Conservation (phyloP, 2,888 invertebrate species). For the Melieria omissa region DNA sequence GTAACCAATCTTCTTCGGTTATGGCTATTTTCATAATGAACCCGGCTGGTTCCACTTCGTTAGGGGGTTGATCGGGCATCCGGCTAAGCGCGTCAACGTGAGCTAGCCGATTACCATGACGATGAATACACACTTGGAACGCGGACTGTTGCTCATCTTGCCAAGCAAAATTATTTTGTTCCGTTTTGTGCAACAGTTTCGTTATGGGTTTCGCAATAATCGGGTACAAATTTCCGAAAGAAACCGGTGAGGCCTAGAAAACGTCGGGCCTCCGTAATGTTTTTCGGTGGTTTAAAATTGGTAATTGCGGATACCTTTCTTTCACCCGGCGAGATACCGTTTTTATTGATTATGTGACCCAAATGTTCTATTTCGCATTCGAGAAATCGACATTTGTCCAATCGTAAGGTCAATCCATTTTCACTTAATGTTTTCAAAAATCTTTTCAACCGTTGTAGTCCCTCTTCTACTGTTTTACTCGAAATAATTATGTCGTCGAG, state of each 20-base stretch:
- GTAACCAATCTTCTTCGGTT: slow-evolving; percentile 29
- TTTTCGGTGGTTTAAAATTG: slow-evolving; percentile 33
- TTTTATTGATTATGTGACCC: slow-evolving; percentile 3
- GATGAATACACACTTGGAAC: slow-evolving; percentile 16
- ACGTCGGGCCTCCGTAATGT: slow-evolving; percentile 26
- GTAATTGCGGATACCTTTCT: slow-evolving; percentile 32
- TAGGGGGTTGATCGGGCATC: slow-evolving; percentile 17
- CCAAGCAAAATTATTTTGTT: slow-evolving; percentile 9
- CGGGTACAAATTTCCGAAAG: slow-evolving; percentile 36
- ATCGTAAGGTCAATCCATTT: slow-evolving; percentile 27
- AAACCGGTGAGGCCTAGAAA: slow-evolving; percentile 38
- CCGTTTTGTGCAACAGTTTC: slow-evolving; percentile 32
- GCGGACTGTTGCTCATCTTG: not conserved
- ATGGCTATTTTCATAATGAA: slow-evolving; percentile 23
- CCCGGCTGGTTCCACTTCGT: slow-evolving; percentile 26
- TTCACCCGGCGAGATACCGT: not conserved
- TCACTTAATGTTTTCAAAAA: slow-evolving; percentile 21
- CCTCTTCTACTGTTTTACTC: slow-evolving; percentile 33
- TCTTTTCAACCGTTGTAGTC: slow-evolving; percentile 23
- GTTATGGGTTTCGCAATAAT: slow-evolving; percentile 19
- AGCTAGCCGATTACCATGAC: slow-evolving; percentile 17
- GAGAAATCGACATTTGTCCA: slow-evolving; percentile 38
- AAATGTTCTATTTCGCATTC: slow-evolving; percentile 4
- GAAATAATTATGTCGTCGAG: slow-evolving; percentile 40
- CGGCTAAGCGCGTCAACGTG: slow-evolving; percentile 33